Evolutionary conservation across 2,113 vertebrate genomes (phyloP).

Genomic region (Oriolus oriolus): DNA sequence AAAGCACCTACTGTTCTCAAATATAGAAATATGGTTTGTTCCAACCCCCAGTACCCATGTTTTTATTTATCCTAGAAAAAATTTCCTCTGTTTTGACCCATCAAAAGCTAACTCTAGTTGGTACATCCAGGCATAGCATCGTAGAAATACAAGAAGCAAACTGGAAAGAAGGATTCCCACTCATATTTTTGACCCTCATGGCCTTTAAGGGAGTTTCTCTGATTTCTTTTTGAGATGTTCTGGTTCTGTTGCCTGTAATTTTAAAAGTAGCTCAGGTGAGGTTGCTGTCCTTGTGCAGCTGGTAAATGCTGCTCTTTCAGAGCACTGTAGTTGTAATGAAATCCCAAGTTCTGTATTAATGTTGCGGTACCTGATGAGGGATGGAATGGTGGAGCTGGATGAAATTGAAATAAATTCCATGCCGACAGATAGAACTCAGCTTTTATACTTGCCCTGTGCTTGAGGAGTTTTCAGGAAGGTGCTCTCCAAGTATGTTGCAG

Average conservation of each 20-base stretch:
- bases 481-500: not conserved
- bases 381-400: not conserved
- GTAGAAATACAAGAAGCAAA: not conserved
- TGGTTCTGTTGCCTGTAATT: not conserved
- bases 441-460: not conserved
- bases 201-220: not conserved
- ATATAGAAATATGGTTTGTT: not conserved
- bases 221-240: not conserved
- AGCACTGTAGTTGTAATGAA: not conserved
- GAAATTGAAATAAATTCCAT: not conserved
- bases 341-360: not conserved
- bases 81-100: not conserved
- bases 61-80: not conserved
- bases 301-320: not conserved
- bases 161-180: not conserved
- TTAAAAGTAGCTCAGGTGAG: not conserved
- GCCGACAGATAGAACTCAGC: not conserved
- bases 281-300: not conserved
- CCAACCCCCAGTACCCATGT: fast-evolving
- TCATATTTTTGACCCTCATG: not conserved
- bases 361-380: fast-evolving
- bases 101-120: not conserved
- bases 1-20: not conserved
- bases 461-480: not conserved
- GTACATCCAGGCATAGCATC: not conserved